Conservation (phyloP, 1,140 invertebrate species). For the Sycobia sp. region DNA sequence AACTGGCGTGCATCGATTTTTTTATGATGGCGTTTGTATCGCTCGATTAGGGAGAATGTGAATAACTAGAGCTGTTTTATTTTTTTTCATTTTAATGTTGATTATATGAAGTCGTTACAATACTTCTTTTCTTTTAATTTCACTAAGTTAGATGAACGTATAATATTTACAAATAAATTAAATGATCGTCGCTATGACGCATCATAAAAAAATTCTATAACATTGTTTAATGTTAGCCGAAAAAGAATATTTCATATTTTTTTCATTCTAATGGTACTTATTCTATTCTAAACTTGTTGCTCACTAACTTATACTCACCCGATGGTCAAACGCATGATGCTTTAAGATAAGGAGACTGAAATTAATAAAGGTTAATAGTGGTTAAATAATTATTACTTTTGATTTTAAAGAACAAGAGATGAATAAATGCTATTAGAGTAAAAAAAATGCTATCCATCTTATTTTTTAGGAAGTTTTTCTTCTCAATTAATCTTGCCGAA, state of each 20-base stretch:
- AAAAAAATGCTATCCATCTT: slow-evolving; percentile 1
- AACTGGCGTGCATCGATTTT: slow-evolving; percentile 20
- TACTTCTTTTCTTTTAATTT: slow-evolving; percentile 3
- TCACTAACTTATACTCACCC: background rate
- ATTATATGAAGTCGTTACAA: slow-evolving; percentile 19
- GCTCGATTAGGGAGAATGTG: slow-evolving; percentile 7
- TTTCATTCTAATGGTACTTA: background rate
- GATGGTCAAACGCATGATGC: slow-evolving; percentile 12
- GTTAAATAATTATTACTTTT: background rate
- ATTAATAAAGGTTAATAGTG: background rate
- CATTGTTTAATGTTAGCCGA: background rate
- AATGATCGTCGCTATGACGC: background rate
- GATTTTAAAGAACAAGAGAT: background rate
- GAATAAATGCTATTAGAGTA: slow-evolving; percentile 22
- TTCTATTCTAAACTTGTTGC: background rate
- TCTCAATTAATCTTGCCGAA: slow-evolving; percentile 7
- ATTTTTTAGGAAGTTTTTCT: slow-evolving; percentile 30
- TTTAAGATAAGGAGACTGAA: background rate
- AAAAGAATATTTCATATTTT: background rate
- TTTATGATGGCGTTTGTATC: slow-evolving; percentile 17
- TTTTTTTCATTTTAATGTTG: slow-evolving; percentile 29
- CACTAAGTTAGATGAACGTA: slow-evolving; percentile 1
- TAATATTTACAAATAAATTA: background rate
- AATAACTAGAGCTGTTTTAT: slow-evolving; percentile 23
- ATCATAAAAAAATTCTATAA: slow-evolving; percentile 22